Base-by-base conservation (phyloP, 1,140 invertebrate genomes). In the Anastatus disparis region DNA sequence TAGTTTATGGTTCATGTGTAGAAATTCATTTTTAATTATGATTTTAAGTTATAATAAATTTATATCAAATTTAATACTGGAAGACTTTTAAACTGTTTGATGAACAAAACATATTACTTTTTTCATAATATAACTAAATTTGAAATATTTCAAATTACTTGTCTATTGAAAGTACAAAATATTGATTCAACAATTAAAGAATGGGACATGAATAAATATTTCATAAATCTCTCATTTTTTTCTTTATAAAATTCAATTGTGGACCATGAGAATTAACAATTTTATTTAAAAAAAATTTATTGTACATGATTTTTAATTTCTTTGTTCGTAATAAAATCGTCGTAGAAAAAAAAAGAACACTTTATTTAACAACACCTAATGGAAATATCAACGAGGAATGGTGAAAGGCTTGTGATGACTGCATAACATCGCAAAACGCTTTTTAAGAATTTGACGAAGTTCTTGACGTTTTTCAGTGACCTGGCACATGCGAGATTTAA, bases 361-460 rank as follows among this genome's bases (percentile, higher is more conserved):
- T 79, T 75, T 78, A 65, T 78, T 81, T 79, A 75, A 77, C 78
- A 81, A 77, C 75, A 74, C 75, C 69, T 74, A 78, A 77, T 78
- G 76, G 64, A 53, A 75, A 75, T 68, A 58, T 83, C 80, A 84
- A 64, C 75, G 80, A 69, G 79, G 79, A 82, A 82, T 82, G 70
- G 62, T 79, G 70, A 82, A 80, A 22, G 77, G 73, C 71, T 82
- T 85, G 27, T 81, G 77, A 78, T 84, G 80, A 35, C 76, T 83
- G 83, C 93, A 94, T 69, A 95, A 84, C 79, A 93, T 90, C 69
- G 91, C 93, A 81, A 96, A 97, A 80, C 93, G 91, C 78, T 93
- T 90, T 73, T 91, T 90, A 52, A 97, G 85, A 13, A 89, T 94
- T 81, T 95, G 91, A 50, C 95, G 89, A 70, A 97, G 86, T 82